A percentile compares a stretch with the other conserved stretches of the same genome.
Evolutionary conservation across 2,113 vertebrate genomes (phyloP).

Genomic region (Solea solea): DNA sequence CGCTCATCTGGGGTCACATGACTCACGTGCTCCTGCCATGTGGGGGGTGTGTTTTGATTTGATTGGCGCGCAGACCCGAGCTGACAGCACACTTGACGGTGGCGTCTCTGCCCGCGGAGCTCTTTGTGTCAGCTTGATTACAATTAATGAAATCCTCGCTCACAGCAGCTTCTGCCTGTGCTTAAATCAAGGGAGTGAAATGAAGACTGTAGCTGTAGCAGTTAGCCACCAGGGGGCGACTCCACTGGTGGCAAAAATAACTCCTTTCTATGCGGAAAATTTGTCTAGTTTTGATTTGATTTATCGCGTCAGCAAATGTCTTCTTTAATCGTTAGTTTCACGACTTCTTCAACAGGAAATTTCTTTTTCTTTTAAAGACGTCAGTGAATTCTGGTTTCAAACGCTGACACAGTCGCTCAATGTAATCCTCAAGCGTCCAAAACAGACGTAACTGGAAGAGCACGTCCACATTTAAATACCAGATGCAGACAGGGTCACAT

Average conservation of each 20-base stretch:
- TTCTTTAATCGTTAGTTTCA: not conserved
- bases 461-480: too few species aligned
- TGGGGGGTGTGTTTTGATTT: constrained; percentile 8
- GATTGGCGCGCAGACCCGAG: constrained; percentile 24
- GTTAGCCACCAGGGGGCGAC: too few species aligned
- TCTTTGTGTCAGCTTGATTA: constrained; percentile 38
- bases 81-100: constrained; percentile 6
- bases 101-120: constrained; percentile 30
- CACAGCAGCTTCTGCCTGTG: constrained; percentile 13
- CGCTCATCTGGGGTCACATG: too few species aligned
- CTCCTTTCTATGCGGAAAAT: too few species aligned
- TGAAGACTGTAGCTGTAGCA: not conserved
- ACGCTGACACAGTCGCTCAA: too few species aligned
- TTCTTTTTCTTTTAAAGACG: too few species aligned
- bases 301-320: not conserved
- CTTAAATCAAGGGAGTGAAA: not conserved
- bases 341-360: too few species aligned
- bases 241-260: too few species aligned
- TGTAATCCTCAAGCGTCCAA: too few species aligned
- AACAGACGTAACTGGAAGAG: too few species aligned
- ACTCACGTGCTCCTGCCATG: not conserved
- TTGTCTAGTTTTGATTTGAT: not conserved
- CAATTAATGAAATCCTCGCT: constrained; percentile 26
- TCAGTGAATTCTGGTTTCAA: too few species aligned
- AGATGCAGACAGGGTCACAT: not conserved